phyloP scores from a whole-genome alignment of 1,140 invertebrate genomes.

The Conus betulinus region DNA sequence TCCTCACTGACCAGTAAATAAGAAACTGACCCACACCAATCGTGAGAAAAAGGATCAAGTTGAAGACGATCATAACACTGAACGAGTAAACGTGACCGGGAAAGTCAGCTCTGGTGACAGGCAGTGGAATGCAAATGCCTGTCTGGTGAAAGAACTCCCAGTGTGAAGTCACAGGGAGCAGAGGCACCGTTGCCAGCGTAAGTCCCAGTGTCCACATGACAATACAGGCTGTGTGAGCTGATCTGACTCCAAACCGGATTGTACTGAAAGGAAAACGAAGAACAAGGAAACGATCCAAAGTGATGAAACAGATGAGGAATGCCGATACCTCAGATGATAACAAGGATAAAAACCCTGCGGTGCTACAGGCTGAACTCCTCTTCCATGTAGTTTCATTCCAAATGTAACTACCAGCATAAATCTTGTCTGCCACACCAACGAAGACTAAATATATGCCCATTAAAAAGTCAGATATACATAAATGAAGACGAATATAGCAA shows the following conservation, averaged over 20 bases:
- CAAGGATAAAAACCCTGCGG: background rate
- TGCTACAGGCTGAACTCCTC: background rate
- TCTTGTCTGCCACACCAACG: background rate
- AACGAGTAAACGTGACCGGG: background rate
- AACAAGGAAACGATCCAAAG: background rate
- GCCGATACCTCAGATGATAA: background rate
- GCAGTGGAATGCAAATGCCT: constrained; percentile 11
- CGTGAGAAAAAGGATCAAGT: background rate
- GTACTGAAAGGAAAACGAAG: background rate
- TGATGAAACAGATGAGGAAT: background rate
- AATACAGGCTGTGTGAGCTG: background rate
- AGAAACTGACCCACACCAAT: background rate
- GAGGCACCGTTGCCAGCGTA: background rate
- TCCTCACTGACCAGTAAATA: background rate
- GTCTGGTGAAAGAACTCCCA: constrained; percentile 15
- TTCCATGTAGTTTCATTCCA: background rate
- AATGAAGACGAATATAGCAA: background rate
- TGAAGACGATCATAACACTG: background rate
- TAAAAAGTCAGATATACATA: background rate
- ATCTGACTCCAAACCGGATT: background rate
- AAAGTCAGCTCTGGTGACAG: background rate
- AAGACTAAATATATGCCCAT: background rate
- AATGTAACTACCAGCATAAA: background rate
- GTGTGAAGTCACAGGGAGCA: background rate
- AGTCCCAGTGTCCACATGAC: background rate